Conservation (phyloP, 2,797 vertebrate species). For the Anomalospiza imberbis region DNA sequence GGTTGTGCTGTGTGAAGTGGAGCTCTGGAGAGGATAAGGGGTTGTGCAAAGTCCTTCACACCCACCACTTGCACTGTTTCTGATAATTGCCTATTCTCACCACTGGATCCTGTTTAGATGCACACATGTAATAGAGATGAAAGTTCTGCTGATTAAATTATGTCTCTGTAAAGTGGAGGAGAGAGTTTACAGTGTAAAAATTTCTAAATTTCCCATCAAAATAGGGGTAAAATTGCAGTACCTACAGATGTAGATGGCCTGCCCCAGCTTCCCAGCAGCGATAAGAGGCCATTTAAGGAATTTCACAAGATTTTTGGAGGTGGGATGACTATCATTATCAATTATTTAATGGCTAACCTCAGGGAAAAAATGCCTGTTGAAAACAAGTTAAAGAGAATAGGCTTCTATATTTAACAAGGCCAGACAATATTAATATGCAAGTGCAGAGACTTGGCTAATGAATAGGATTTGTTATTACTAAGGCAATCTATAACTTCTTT, state of each 20-base stretch:
- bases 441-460: neutral
- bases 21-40: neutral
- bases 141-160: neutral
- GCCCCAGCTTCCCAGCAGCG: neutral
- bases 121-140: neutral
- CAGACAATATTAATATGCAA: conserved; percentile 12
- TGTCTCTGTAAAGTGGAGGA: neutral
- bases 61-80: neutral
- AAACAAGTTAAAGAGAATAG: neutral
- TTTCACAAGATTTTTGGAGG: neutral
- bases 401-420: conserved; percentile 36
- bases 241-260: neutral
- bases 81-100: neutral
- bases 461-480: neutral
- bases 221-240: neutral
- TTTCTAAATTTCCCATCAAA: neutral
- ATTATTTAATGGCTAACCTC: neutral
- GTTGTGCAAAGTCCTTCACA: neutral
- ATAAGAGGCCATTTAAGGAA: neutral
- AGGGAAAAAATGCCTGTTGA: neutral
- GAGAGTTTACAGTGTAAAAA: neutral
- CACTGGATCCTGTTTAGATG: neutral
- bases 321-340: neutral
- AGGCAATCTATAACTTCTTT: neutral
- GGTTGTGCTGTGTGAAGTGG: neutral